A percentile compares a stretch with the other conserved stretches of the same genome.
Evolutionary conservation across 2,888 invertebrate species (phyloP).

Genomic region (Digitonthophagus gazella): DNA sequence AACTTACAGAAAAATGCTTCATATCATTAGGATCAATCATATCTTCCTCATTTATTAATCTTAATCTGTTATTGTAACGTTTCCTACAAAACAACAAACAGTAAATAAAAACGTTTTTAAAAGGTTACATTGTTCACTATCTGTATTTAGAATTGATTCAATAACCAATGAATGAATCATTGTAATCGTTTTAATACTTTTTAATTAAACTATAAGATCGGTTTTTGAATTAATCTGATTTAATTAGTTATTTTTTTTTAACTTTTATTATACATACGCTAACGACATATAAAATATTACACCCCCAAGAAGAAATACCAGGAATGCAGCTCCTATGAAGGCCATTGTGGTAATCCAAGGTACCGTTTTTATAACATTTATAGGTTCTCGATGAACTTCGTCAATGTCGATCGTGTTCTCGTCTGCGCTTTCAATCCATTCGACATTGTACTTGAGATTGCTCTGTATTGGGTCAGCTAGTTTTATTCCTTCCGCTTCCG

Average conservation of each 20-base stretch:
- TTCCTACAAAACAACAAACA: slow-evolving; percentile 8
- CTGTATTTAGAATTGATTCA: too few species aligned
- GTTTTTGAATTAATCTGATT: too few species aligned
- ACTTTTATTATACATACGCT: slow-evolving; percentile 6
- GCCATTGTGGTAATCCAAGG: slow-evolving; percentile 3
- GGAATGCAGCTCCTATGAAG: background rate
- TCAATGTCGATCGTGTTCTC: slow-evolving; percentile 1
- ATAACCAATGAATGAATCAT: too few species aligned
- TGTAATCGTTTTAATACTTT: too few species aligned
- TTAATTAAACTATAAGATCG: too few species aligned
- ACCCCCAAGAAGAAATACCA: background rate
- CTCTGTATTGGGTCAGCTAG: background rate
- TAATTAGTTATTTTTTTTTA: too few species aligned
- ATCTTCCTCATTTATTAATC: slow-evolving; percentile 51
- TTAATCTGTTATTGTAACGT: slow-evolving; percentile 47
- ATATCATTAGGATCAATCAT: slow-evolving; percentile 49
- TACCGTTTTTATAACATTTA: background rate
- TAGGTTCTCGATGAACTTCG: background rate
- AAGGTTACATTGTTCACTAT: too few species aligned
- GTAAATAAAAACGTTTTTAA: background rate
- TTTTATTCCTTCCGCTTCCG: background rate
- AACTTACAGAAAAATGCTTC: slow-evolving; percentile 51
- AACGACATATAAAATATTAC: slow-evolving; percentile 2
- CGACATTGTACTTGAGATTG: background rate
- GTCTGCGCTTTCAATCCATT: slow-evolving; percentile 7